Conservation (phyloP, 2,888 invertebrate genomes). For the Chelonus formosanus region DNA sequence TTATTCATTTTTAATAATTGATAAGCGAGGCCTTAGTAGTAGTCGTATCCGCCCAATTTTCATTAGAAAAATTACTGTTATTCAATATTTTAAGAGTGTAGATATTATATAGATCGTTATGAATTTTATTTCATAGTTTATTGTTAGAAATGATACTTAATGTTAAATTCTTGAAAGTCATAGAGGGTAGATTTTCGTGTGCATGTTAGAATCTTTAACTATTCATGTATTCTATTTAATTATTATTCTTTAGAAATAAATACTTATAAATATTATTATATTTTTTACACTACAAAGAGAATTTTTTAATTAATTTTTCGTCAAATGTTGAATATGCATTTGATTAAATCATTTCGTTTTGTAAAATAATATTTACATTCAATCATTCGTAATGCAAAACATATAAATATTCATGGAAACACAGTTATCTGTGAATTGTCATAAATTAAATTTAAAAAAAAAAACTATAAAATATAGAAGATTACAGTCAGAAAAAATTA, state of each 20-base stretch:
- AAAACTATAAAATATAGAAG: slow-evolving; percentile 2
- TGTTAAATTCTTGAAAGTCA: slow-evolving; percentile 46
- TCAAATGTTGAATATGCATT: not conserved
- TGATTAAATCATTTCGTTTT: slow-evolving; percentile 11
- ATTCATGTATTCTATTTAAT: slow-evolving; percentile 3
- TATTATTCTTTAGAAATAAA: not conserved
- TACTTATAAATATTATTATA: slow-evolving; percentile 1
- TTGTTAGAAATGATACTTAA: slow-evolving; percentile 46
- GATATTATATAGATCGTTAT: slow-evolving; percentile 44
- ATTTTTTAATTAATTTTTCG: not conserved
- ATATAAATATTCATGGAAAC: slow-evolving; percentile 27
- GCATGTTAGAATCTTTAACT: not conserved
- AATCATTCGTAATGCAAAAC: slow-evolving; percentile 24
- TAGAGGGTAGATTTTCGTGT: slow-evolving; percentile 35
- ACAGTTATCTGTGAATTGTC: slow-evolving; percentile 19
- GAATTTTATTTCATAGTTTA: slow-evolving; percentile 57
- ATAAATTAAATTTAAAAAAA: slow-evolving; percentile 12
- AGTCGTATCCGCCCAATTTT: slow-evolving; percentile 65
- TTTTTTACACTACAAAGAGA: not conserved
- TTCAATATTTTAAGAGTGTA: slow-evolving; percentile 25
- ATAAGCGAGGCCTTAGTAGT: slow-evolving; percentile 65
- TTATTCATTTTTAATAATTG: slow-evolving; percentile 51
- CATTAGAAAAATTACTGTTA: slow-evolving; percentile 36
- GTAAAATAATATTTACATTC: slow-evolving; percentile 9
- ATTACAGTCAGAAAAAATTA: not conserved